Conservation (phyloP, 2,113 vertebrate species). For the Xyrauchen texanus region DNA sequence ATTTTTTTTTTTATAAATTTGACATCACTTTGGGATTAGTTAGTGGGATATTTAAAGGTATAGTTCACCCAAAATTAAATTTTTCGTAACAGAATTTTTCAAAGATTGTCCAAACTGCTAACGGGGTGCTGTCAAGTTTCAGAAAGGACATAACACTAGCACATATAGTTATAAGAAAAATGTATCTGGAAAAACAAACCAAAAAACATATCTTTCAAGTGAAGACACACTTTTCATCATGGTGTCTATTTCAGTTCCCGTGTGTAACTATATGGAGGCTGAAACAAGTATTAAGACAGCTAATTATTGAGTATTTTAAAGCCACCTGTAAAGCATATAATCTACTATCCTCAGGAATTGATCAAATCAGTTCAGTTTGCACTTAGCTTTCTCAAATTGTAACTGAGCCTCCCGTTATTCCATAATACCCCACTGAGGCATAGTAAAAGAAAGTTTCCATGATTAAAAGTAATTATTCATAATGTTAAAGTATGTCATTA, state of each 20-base stretch:
- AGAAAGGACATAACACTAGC: too few species aligned
- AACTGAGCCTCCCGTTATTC: conserved; percentile 48
- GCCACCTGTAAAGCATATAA: neutral
- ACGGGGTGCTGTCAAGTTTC: too few species aligned
- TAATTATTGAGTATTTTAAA: conserved; percentile 1
- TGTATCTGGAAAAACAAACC: too few species aligned
- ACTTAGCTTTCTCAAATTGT: conserved; percentile 65
- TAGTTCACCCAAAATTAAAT: neutral
- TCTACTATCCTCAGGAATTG: neutral
- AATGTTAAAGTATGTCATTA: neutral
- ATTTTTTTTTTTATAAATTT: too few species aligned
- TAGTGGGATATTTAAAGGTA: neutral
- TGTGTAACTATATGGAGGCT: conserved; percentile 11
- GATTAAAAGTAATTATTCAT: neutral
- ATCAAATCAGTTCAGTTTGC: conserved; percentile 59
- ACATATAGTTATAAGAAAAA: too few species aligned
- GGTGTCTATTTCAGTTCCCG: neutral
- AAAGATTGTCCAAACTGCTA: too few species aligned
- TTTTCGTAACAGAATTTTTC: too few species aligned
- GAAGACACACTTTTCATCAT: neutral
- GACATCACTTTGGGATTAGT: neutral
- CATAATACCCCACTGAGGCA: conserved; percentile 21
- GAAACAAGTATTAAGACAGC: neutral
- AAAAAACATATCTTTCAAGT: too few species aligned
- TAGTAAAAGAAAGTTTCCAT: neutral